Base-by-base conservation (phyloP, 2,113 vertebrate genomes). In the Melanocharis versteri region DNA sequence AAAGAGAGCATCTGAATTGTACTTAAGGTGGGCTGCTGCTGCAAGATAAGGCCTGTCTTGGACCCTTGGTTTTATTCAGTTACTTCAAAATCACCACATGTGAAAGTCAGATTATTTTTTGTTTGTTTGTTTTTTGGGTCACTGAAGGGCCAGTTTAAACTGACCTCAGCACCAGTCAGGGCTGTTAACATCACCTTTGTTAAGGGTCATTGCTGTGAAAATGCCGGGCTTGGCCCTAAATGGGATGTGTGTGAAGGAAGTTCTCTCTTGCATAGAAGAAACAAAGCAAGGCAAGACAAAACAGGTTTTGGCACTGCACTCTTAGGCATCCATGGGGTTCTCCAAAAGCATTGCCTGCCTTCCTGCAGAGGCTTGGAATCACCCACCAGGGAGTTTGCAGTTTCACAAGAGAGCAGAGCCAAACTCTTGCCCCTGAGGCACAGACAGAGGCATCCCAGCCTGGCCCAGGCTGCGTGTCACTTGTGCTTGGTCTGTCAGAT, bases 241-340 rank as follows among this genome's bases (percentile, higher is more conserved):
- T 16, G 7, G 6, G 8, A 18, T 40, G 22, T 40, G 21, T 6
- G 9, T 1, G 7, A 2, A 20, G 9, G 7, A 33, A 44, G 4
- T 68, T 60, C 8, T 65, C 17, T 18, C 20, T 50, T 44, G 10
- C 33, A 27, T 11, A 31, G 35, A 60, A 15, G 35, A 78, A 84
- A 51, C 12, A 91, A 81, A 87, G 26, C 21, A 76, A 83, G 53
- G 31, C 39, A 68, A 69, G 85, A 54, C 13, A 44, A 61, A 77
- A 50, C 26, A 58, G 27, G 3, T 66, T 91, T 91, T 62, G 58
- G 20, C 45, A 58, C 26, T 45, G 50, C 18, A 5, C 33, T 77
- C 18, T n/a, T 50, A 50, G 75, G 27, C 42, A 75, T 89, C 60
- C 8, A 4, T 11, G 30, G 10, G 7, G 11, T 22, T 60, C 21